phyloP scores from a whole-genome alignment of 2,113 vertebrate genomes.

The Rafetus swinhoei region DNA sequence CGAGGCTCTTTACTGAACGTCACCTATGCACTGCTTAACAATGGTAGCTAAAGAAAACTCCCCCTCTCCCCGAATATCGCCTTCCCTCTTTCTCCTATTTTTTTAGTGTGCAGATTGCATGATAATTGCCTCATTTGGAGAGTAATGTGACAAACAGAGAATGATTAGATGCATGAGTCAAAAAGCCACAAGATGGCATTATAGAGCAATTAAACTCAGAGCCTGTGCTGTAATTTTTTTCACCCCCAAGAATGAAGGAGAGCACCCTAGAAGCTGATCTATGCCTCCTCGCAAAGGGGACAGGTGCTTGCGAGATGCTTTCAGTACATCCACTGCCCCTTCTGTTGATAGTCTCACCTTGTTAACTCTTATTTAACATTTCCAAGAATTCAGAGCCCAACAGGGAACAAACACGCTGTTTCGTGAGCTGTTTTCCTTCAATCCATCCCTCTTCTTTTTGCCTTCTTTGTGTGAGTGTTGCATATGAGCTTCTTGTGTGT shows the following conservation, averaged over 20 bases:
- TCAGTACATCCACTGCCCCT: slow-evolving; percentile 44
- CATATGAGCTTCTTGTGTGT: background rate
- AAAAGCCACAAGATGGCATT: slow-evolving; percentile 76
- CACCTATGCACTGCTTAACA: accelerated
- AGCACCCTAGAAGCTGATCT: background rate
- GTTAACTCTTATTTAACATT: slow-evolving; percentile 67
- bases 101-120: background rate
- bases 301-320: slow-evolving; percentile 39
- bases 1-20: too few relatives aligned
- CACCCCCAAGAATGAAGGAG: background rate
- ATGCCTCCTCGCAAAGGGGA: background rate
- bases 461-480: accelerated
- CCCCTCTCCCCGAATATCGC: background rate
- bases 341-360: slow-evolving; percentile 65
- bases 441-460: accelerated
- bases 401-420: background rate
- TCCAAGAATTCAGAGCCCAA: slow-evolving; percentile 50
- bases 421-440: background rate
- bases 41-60: background rate
- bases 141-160: background rate
- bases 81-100: background rate
- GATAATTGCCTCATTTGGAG: background rate
- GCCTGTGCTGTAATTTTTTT: background rate
- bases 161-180: background rate
- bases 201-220: slow-evolving; percentile 67